Evolutionary conservation across 2,113 vertebrate genomes (phyloP).

Genomic region (Pycnonotus jocosus): DNA sequence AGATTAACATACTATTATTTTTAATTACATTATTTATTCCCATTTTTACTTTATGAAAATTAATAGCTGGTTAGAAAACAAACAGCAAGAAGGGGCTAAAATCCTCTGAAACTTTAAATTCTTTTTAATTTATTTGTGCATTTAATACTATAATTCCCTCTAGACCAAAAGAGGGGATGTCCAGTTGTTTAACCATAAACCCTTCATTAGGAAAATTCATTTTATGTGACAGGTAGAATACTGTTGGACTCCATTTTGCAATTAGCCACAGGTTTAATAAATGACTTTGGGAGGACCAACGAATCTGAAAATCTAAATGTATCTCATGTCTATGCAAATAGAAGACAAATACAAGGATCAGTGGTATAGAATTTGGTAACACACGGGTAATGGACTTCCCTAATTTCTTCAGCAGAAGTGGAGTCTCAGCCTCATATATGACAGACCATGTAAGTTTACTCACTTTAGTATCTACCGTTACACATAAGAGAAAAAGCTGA

Average conservation of each 20-base stretch:
- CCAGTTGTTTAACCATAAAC: neutral
- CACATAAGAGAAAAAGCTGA: neutral
- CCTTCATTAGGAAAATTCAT: neutral
- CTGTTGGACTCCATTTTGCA: neutral
- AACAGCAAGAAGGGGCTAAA: neutral
- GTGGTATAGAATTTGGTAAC: neutral
- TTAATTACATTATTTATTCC: conserved; percentile 29
- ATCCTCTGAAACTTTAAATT: neutral
- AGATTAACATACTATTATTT: conserved; percentile 52
- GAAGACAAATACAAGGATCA: neutral
- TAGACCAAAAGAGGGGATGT: neutral
- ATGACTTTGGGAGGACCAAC: neutral
- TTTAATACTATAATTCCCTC: neutral
- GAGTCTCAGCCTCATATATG: neutral
- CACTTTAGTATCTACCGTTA: neutral
- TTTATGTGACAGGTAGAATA: neutral
- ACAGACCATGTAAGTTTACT: neutral
- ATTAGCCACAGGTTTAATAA: neutral
- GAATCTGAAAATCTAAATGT: neutral
- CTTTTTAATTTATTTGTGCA: neutral
- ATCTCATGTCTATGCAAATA: neutral
- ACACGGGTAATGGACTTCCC: neutral
- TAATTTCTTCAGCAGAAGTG: neutral
- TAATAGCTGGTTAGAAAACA: neutral
- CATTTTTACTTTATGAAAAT: conserved; percentile 40